Evolutionary conservation across 2,797 vertebrate genomes (phyloP), one percentile per base, ranked within the genome.

Genomic region (Thripadectes ignobilis): DNA sequence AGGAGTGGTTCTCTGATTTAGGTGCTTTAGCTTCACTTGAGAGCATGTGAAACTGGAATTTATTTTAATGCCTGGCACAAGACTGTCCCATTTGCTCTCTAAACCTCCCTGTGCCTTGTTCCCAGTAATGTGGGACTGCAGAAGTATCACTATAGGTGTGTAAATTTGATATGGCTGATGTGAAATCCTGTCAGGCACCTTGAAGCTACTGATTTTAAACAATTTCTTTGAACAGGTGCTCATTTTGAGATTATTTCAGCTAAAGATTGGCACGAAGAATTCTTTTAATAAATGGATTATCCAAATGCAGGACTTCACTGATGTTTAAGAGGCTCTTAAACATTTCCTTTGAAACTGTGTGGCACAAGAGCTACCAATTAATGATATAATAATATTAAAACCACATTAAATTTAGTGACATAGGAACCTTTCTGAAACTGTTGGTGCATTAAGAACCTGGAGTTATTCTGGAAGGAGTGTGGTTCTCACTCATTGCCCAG

Each of bases 401-500:
- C n/a, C 86, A 49, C 30, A 85, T 90, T 93, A 65, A 66, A 73
- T 65, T 81, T 48, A 88, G 75, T 89, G 63, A 65, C 48, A 77
- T 21, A 6, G 43, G 48, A 85, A 68, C 89, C 59, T 66, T 78
- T 52, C 51, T 63, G 90, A 85, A 95, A 36, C 88, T 16, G 34
- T 62, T 87, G 61, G 94, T 81, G 96, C 88, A 22, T 95, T 94
- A 83, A 95, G 95, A 88, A 74, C 81, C 73, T 84, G 96, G 94
- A 97, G 95, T 73, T 59, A 66, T 39, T 82, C 96, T 80, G 46
- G 89, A 85, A 95, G 97, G 95, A 93, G 48, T 41, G 51, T 57
- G 32, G 96, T 93, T 97, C 96, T 97, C 86, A 66, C 87, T 93
- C 96, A 75, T 79, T 95, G 96, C 96, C 92, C 93, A 52, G 92